Evolutionary conservation across 1,140 invertebrate species (phyloP).

Genomic region (Gerris buenoi): DNA sequence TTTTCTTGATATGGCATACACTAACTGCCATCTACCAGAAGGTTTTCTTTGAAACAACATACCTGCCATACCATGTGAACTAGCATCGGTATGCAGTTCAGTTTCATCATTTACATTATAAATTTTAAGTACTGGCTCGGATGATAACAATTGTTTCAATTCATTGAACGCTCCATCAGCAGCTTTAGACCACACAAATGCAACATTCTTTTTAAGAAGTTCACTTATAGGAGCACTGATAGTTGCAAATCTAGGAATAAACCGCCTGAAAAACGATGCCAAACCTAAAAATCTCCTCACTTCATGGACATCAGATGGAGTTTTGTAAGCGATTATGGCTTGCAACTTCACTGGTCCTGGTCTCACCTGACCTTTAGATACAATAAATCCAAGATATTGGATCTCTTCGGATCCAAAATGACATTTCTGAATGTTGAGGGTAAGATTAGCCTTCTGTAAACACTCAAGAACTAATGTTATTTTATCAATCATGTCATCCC

Average conservation of each 20-base stretch:
- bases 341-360: conserved; percentile 27
- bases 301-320: conserved; percentile 23
- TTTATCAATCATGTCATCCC: conserved; percentile 9
- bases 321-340: conserved; percentile 26
- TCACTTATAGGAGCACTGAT: conserved; percentile 25
- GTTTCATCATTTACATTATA: neutral
- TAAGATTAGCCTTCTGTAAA: conserved; percentile 10
- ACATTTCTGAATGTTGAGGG: conserved; percentile 24
- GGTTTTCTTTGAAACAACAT: neutral
- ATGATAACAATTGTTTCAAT: conserved; percentile 28
- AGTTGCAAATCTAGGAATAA: conserved; percentile 25
- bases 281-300: conserved; percentile 28
- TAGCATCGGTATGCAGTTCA: neutral
- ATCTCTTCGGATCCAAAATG: conserved; percentile 20
- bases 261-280: conserved; percentile 27
- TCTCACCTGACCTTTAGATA: conserved; percentile 25
- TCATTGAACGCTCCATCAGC: conserved; percentile 23
- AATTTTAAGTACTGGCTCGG: conserved; percentile 23
- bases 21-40: neutral
- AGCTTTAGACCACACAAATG: neutral
- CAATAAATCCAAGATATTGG: conserved; percentile 28
- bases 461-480: conserved; percentile 9
- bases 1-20: neutral
- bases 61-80: neutral
- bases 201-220: conserved; percentile 17